Evolutionary conservation across 2,888 invertebrate species (phyloP), one percentile per base, ranked within the genome.

Genomic region (Napeogenes sylphis): DNA sequence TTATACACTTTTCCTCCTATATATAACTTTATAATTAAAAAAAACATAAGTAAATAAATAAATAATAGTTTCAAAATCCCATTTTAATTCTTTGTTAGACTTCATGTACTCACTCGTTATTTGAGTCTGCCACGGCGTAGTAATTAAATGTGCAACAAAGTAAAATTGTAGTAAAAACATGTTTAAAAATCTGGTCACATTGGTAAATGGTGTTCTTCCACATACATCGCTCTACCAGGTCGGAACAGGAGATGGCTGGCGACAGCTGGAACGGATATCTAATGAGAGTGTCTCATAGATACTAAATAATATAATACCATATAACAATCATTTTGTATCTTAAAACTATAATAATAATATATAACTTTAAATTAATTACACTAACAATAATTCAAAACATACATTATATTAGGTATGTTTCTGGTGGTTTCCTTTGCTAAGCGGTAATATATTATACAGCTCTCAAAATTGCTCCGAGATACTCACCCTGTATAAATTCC

Each of bases 131-230:
- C 2, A 85, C 71, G 0, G 90, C 92, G 58, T 87, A 91, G 71
- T 93, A 93, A 74, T 94, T 94, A 70, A 94, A 94, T 2, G 92
- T 83, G 73, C 95, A 95, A 69, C 95, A 95, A 1, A 91, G 75
- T 35, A 92, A 91, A 54, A 92, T 79, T 33, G 90, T 70, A 0
- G 91, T 90, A 61, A 87, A 83, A 0, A 91, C 79, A 47, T 80
- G 82, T 56, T 84, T 80, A 69, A 94, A 92, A 1, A 93, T 71
- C 32, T 85, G 75, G 2, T 85, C 83, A 68, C 94, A 94, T 2
- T 85, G 82, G 21, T 83, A 84, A 2, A 83, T 71, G 0, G 79
- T 77, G 14, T 92, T 92, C 71, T 92, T 92, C 93, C 93, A 93
- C 78, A 90, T 91, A 70, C 94, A 94, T 0, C 83, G 78, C 63